These are phyloP conservation scores for Actinia equina DNA, from an alignment of 64 coral and sea anemone species.

Conservation along the genomic window DNA sequence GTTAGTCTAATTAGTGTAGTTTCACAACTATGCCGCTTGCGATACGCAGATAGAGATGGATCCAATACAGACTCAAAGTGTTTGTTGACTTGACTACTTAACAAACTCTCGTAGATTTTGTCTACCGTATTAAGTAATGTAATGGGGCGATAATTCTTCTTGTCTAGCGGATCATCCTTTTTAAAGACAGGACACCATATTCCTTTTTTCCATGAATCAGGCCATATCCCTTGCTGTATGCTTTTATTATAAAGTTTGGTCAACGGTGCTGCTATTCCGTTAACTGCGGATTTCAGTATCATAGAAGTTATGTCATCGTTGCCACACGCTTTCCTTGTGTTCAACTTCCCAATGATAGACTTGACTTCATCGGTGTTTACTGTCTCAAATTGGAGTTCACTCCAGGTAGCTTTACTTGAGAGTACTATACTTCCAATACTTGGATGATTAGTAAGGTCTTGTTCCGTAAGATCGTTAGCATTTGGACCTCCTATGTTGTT, in stretches of 20 bases:
- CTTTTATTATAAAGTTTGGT: conserved; percentile 36
- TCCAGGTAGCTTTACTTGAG: too few species aligned
- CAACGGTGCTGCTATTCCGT: conserved; percentile 7
- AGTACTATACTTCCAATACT: not conserved
- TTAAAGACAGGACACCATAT: conserved; percentile 44
- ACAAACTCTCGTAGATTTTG: conserved; percentile 44
- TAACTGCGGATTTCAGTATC: conserved; percentile 5
- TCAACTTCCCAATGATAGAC: not conserved
- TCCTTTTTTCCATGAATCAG: conserved; percentile 38
- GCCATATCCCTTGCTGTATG: conserved; percentile 32
- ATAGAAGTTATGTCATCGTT: conserved; percentile 14
- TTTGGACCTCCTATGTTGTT: conserved; percentile 33
- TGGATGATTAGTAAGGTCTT: not conserved
- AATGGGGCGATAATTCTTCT: conserved; percentile 54
- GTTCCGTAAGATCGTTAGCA: not conserved
- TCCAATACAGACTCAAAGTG: conserved; percentile 22
- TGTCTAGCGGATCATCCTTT: conserved; percentile 43
- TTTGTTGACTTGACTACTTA: conserved; percentile 39
- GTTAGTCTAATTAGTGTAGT: conserved; percentile 13
- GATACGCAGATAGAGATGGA: conserved; percentile 34
- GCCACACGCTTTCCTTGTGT: conserved; percentile 24
- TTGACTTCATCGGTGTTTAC: not conserved
- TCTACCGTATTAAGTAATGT: conserved; percentile 25
- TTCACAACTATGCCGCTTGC: conserved; percentile 3
- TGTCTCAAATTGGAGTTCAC: not conserved